Percentiles rank a stretch among this genome's conserved stretches.
These are phyloP conservation scores for Probosciger aterrimus DNA, from an alignment of 2,113 vertebrate species.

Conservation along the genomic window DNA sequence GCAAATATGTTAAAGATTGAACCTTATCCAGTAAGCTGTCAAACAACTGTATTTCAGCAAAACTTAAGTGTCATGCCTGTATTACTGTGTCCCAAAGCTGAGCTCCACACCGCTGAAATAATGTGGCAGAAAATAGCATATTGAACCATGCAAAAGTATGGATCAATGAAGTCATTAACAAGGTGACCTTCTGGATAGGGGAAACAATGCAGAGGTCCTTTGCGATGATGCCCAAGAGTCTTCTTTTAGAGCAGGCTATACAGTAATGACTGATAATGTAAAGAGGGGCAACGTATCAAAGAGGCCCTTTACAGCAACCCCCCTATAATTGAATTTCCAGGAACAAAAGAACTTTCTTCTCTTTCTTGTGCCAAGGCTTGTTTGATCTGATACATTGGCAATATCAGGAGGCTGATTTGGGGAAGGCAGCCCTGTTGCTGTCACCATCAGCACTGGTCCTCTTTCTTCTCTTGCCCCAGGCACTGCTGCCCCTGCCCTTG, in stretches of 20 bases:
- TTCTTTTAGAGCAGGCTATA: not conserved
- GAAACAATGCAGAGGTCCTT: not conserved
- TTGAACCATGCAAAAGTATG: not conserved
- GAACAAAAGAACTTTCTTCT: not conserved
- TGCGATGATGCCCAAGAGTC: not conserved
- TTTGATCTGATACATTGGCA: not conserved
- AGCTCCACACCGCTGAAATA: not conserved
- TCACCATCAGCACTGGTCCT: accelerated
- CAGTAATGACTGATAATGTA: not conserved
- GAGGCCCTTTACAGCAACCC: not conserved
- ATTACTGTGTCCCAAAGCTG: not conserved
- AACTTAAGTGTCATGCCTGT: not conserved
- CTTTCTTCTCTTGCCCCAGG: accelerated
- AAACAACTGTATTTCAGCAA: not conserved
- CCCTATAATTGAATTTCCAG: not conserved
- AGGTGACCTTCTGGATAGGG: not conserved
- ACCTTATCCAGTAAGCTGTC: not conserved
- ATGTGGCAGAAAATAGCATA: not conserved
- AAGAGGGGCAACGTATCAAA: not conserved
- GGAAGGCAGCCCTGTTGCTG: not conserved
- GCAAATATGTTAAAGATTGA: not conserved
- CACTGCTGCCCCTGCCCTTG: not conserved
- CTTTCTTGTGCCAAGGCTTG: not conserved
- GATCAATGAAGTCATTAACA: conserved; percentile 15
- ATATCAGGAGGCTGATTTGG: not conserved